These are phyloP conservation scores for Eristalis pertinax DNA, from an alignment of 2,888 invertebrate genomes.

Conservation along the genomic window DNA sequence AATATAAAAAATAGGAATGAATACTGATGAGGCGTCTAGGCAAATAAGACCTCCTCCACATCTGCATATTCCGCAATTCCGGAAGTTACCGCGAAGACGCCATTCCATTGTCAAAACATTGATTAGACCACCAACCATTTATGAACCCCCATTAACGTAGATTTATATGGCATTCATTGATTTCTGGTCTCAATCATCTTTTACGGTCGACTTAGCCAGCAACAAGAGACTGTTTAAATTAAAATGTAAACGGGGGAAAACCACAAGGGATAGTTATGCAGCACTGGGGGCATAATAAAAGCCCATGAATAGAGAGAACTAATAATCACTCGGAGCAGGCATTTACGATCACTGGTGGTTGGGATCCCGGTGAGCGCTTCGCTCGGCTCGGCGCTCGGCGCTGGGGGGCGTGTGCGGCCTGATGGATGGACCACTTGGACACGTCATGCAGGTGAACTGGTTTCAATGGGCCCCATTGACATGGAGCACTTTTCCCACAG, in stretches of 20 bases:
- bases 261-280: conserved; percentile 62
- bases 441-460: conserved; percentile 19
- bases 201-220: conserved; percentile 33
- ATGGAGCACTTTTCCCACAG: conserved; percentile 12
- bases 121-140: conserved; percentile 60
- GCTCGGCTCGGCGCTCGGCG: conserved; percentile 1
- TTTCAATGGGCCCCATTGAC: background rate
- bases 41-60: conserved; percentile 34
- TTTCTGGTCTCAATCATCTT: conserved; percentile 57
- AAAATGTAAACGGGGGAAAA: conserved; percentile 62
- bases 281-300: conserved; percentile 43
- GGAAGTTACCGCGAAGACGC: conserved; percentile 57
- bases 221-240: conserved; percentile 51
- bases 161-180: conserved; percentile 69
- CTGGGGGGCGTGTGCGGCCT: conserved; percentile 47
- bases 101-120: conserved; percentile 54
- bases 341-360: conserved; percentile 28
- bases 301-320: conserved; percentile 55
- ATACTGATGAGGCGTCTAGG: background rate
- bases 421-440: conserved; percentile 9
- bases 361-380: conserved; percentile 18
- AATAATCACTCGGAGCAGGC: conserved; percentile 53
- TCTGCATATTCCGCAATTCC: conserved; percentile 55
- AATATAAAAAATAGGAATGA: background rate
- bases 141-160: conserved; percentile 59